phyloP scores from a whole-genome alignment of 2,113 vertebrate species.

The Trichomycterus rosablanca region DNA sequence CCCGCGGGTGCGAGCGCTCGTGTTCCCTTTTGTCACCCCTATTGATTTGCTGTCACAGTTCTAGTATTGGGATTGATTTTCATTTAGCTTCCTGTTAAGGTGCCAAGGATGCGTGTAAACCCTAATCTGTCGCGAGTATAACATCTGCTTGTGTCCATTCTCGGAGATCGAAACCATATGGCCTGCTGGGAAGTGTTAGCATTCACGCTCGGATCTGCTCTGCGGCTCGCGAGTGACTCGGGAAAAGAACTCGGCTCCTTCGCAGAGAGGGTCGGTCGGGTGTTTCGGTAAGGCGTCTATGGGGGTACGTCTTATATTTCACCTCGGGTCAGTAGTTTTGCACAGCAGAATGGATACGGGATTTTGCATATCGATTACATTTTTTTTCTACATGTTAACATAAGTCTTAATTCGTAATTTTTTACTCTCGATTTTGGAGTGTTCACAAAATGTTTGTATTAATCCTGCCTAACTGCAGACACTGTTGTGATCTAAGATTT shows the following conservation, averaged over 20 bases:
- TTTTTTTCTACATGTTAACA: no score
- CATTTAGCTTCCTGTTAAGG: constrained; percentile 48
- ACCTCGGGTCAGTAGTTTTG: constrained; percentile 7
- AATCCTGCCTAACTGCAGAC: constrained; percentile 54
- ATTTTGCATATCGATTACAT: constrained; percentile 47
- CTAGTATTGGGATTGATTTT: constrained; percentile 48
- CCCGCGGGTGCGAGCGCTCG: constrained; percentile 7
- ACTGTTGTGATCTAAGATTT: neutral
- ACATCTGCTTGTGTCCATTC: constrained; percentile 39
- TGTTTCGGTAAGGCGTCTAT: neutral
- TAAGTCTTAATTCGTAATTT: neutral
- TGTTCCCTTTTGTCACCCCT: constrained; percentile 22
- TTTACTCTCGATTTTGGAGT: constrained; percentile 39
- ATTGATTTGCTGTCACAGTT: constrained; percentile 43
- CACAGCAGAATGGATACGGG: constrained; percentile 9
- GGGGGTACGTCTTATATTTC: no score
- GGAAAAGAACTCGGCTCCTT: constrained; percentile 11
- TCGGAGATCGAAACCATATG: constrained; percentile 31
- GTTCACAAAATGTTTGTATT: constrained; percentile 71
- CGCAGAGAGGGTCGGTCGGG: neutral
- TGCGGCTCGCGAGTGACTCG: constrained; percentile 9
- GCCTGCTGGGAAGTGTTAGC: constrained; percentile 39
- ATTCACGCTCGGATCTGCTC: constrained; percentile 16
- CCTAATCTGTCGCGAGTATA: constrained; percentile 33
- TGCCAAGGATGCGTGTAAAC: constrained; percentile 58